Evolutionary conservation across 2,888 invertebrate genomes (phyloP), one percentile per base, ranked within the genome.

Genomic region (Chloroclysta siterata): DNA sequence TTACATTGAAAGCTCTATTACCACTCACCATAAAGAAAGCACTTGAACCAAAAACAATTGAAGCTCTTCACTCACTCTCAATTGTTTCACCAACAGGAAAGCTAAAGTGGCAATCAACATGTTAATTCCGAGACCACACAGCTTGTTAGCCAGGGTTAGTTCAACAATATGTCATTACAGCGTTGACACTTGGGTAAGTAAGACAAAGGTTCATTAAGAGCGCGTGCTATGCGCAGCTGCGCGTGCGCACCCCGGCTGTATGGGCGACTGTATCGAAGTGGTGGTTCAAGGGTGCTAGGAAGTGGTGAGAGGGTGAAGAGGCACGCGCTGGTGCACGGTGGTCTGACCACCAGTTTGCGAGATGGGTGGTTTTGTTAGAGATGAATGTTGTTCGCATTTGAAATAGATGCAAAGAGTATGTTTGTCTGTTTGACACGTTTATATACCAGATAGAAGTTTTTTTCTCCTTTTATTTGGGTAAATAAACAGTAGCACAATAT

Each of bases 141-240:
- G 55, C 17, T 46, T 41, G 44, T 48, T 14, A 14, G 46, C 36
- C 29, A 71, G 71, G 42, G 68, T 61, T 63, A 50, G 50, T 50
- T 36, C 42, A 53, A 53, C 68, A 68, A 71, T 69, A 80, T 79
- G 82, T 83, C 41, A 52, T 54, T 59, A 47, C 29, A 71, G 48
- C 59, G 59, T 66, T 68, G 68, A 61, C 68, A 65, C 66, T 81
- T 80, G 82, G 81, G 77, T 80, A 36, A 36, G 33, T 48, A 48
- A 51, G 33, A 51, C 51, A 51, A 51, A 51, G 51, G 51, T 73
- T 73, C 80, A 88, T 86, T 85, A 84, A 88, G 87, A 82, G 85
- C 89, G 86, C 88, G 90, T 89, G 90, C 84, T 76, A 59, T 29
- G 53, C 75, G 80, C 90, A 90, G 89, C 89, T 90, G 90, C 81